Base-by-base conservation (phyloP, 2,888 invertebrate genomes). In the Tipula vernalis region DNA sequence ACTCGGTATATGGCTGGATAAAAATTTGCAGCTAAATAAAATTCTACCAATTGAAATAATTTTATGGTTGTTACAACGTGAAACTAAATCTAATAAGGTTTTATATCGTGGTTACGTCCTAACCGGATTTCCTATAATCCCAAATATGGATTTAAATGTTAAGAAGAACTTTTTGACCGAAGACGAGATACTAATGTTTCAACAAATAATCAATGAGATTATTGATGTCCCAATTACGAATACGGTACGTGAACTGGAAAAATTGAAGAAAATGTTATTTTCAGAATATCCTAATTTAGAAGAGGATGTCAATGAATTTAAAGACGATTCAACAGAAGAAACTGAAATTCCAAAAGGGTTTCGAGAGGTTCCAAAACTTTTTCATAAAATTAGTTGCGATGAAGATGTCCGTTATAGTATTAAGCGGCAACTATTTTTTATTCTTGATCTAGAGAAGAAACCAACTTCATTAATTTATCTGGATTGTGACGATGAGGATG, bases 91-190 rank as follows among this genome's bases (percentile, higher is more conserved):
- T 28, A 91, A 92, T 87, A 92, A 92, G 39, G 92, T 94, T 15
- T 89, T 91, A 88, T 93, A 95, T 89, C 91, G 94, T 89, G 95
- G 95, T 8, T 95, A 94, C 91, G 92, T 95, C 2, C 90, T 95
- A 88, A 94, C 94, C 87, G 95, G 94, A 6, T 91, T 95, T 87
- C 95, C 95, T 28, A 89, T 95, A 51, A 91, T 95, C n/a, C 92
- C 93, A 86, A 89, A 90, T 87, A 39, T 6, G n/a, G 8, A 36
- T 39, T 84, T 84, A 84, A 39, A 36, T 41, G 41, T 39, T 8
- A 13, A 36, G 10, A 84, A 13, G 13, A 39, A 39, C 10, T 41
- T 2, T 41, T 84, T 84, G n/a, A 41, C 36, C 8, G 41, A 84
- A 15, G 84, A 36, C 3, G 84, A 84, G 13, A n/a, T 84, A n/a